phyloP scores from a whole-genome alignment of 2,797 vertebrate species.

The Percopsis omiscomaycus region DNA sequence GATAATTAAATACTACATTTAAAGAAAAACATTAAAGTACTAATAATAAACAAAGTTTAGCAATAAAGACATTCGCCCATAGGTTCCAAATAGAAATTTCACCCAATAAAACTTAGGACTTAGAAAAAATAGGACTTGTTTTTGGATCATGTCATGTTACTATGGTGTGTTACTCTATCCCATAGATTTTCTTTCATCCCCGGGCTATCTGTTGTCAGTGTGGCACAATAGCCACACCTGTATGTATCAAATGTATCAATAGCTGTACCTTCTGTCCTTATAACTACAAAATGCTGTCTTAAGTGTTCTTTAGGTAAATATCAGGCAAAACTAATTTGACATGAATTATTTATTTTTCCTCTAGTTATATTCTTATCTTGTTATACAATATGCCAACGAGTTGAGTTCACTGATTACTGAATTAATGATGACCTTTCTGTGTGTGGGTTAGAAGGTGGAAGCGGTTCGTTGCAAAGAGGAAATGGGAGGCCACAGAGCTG shows the following conservation, averaged over 20 bases:
- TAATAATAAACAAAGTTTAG: background rate
- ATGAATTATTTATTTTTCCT: background rate
- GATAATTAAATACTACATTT: background rate
- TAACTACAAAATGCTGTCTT: background rate
- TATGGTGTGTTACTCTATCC: constrained; percentile 28
- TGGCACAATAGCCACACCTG: background rate
- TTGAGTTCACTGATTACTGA: constrained; percentile 40
- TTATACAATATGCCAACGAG: constrained; percentile 7
- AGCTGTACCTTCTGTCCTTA: too few species aligned
- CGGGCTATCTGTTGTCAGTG: constrained; percentile 23
- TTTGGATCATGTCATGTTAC: too few species aligned
- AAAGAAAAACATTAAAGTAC: background rate
- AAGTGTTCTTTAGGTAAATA: constrained; percentile 2
- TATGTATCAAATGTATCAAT: background rate
- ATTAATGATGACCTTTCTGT: constrained; percentile 67
- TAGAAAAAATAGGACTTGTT: too few species aligned
- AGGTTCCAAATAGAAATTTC: constrained; percentile 17
- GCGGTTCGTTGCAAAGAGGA: constrained; percentile 56
- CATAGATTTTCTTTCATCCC: constrained; percentile 37
- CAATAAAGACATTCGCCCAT: constrained; percentile 9
- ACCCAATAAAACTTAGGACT: background rate
- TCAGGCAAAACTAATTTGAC: background rate
- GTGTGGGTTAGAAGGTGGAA: constrained; percentile 71
- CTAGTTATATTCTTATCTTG: constrained; percentile 11
- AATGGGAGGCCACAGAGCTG: constrained; percentile 37